These are phyloP conservation scores for Harpalus rufipes DNA, from an alignment of 2,888 invertebrate genomes.

Conservation along the genomic window DNA sequence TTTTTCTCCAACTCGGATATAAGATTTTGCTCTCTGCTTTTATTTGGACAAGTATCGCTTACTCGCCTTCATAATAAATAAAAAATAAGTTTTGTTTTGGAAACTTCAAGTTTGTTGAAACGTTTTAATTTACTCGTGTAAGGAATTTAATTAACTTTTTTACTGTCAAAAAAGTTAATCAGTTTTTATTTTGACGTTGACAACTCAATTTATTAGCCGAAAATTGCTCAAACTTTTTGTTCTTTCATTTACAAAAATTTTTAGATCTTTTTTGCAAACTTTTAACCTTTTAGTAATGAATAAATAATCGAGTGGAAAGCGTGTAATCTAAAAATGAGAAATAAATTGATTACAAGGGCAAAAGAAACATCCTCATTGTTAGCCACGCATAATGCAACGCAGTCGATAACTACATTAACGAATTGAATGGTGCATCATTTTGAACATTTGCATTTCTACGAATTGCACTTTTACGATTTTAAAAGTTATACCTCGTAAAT, in stretches of 20 bases:
- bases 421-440: too few relatives aligned
- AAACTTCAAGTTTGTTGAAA: conserved; percentile 37
- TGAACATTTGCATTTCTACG: too few relatives aligned
- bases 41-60: conserved; percentile 44
- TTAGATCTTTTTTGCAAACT: conserved; percentile 13
- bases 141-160: conserved; percentile 52
- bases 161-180: conserved; percentile 44
- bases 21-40: conserved; percentile 32
- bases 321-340: conserved; percentile 19
- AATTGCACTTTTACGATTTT: too few relatives aligned
- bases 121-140: conserved; percentile 51
- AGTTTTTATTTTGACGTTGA: conserved; percentile 49
- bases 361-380: conserved; percentile 29
- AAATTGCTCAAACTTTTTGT: conserved; percentile 36
- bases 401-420: too few relatives aligned
- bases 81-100: conserved; percentile 52
- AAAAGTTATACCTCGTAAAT: too few relatives aligned
- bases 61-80: conserved; percentile 32
- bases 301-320: conserved; percentile 12
- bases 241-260: conserved; percentile 10
- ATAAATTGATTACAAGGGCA: conserved; percentile 33
- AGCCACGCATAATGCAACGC: too few relatives aligned
- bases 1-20: conserved; percentile 26
- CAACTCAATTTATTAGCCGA: conserved; percentile 47
- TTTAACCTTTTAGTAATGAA: conserved; percentile 30